Percentiles rank a stretch among this genome's conserved stretches.
phyloP scores from a whole-genome alignment of 2,888 invertebrate genomes.

The Nowickia ferox region DNA sequence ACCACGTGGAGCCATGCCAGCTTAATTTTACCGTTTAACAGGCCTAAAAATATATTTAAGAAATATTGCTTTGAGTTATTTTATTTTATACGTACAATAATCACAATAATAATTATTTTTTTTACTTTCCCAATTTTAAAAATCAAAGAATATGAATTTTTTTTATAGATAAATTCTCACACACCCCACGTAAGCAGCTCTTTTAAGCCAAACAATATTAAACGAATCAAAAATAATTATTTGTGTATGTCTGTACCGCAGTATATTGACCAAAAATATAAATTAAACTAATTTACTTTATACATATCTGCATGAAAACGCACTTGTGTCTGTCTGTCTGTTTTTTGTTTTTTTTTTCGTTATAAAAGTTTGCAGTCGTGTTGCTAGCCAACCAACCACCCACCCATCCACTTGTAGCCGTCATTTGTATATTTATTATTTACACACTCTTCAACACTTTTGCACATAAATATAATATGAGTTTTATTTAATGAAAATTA shows the following conservation, averaged over 20 bases:
- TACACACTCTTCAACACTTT: not conserved
- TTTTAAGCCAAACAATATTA: constrained; percentile 24
- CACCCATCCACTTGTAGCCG: not conserved
- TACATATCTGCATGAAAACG: constrained; percentile 63
- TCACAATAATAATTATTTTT: no score
- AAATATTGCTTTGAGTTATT: no score
- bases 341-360: not conserved
- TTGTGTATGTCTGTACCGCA: constrained; percentile 61
- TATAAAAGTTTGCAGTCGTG: not conserved
- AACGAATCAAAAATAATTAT: constrained; percentile 65
- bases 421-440: constrained; percentile 1
- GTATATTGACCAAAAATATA: constrained; percentile 69
- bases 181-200: not conserved
- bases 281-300: constrained; percentile 72
- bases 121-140: no score
- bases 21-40: no score
- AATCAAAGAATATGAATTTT: no score
- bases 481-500: constrained; percentile 68
- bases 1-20: no score
- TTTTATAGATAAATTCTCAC: not conserved
- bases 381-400: not conserved
- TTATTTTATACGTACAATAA: no score
- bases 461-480: constrained; percentile 7
- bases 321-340: not conserved
- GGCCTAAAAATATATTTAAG: no score